phyloP scores from a whole-genome alignment of 2,888 invertebrate genomes.

The Myopa tessellatipennis region DNA sequence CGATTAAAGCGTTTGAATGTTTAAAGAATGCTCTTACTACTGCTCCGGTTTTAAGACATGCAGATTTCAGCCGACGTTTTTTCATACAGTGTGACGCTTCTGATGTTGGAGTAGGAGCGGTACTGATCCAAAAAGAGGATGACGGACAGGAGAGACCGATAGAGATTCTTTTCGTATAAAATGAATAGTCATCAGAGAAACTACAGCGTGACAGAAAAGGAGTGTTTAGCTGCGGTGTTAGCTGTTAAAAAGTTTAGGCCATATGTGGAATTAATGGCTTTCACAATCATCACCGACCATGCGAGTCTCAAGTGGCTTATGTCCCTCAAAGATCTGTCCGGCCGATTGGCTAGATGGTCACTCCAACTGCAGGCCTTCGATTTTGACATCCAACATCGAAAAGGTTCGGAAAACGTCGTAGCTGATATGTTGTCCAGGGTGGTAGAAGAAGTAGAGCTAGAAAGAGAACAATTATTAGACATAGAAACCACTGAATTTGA shows the following conservation, averaged over 20 bases:
- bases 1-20: not conserved
- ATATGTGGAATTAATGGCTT: not conserved
- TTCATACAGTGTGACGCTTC: constrained; percentile 44
- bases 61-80: constrained; percentile 26
- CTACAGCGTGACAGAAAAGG: constrained; percentile 44
- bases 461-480: not conserved
- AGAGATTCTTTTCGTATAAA: constrained; percentile 42
- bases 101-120: constrained; percentile 39
- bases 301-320: constrained; percentile 15
- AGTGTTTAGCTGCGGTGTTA: constrained; percentile 44
- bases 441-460: not conserved
- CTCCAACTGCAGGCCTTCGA: not conserved
- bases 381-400: constrained; percentile 11
- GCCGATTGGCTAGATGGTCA: constrained; percentile 2
- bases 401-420: constrained; percentile 2
- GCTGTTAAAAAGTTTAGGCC: constrained; percentile 38
- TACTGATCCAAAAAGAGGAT: constrained; percentile 38
- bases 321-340: not conserved
- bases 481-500: not conserved
- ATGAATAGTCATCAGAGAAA: constrained; percentile 42
- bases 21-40: not conserved
- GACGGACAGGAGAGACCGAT: constrained; percentile 29
- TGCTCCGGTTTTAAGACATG: not conserved
- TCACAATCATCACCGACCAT: not conserved
- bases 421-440: not conserved